Evolutionary conservation across 2,888 invertebrate genomes (phyloP), one percentile per base, ranked within the genome.

Genomic region (Drosophila dives): DNA sequence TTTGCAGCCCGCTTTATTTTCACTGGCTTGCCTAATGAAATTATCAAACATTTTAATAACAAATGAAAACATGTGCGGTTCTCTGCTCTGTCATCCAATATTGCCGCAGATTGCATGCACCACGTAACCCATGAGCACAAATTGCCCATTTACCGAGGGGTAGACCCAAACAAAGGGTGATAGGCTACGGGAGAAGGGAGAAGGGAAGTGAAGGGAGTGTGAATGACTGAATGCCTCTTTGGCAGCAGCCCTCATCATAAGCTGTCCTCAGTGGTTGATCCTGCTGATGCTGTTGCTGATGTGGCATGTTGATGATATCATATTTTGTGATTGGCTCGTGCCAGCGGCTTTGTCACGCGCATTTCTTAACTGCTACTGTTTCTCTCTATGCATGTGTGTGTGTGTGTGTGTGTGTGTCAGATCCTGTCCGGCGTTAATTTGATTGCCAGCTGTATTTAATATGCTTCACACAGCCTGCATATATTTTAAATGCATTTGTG

Each of bases 11-110:
- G 48, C 42, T 62, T 55, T 60, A 23, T 76, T 66, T 64, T 68
- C 76, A 75, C 74, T 81, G 80, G 80, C 83, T 87, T 86, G 56
- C 82, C 86, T 85, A 89, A 88, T 87, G 89, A 80, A 89, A 91
- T 90, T 91, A 91, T 86, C 91, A 91, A 91, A 88, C 89, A 90
- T 86, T 91, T 91, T 91, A 91, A 90, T 91, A 91, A 91, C 91
- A 92, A 91, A 91, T 91, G 86, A 90, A 91, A 91, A 91, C 92
- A 91, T 91, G 87, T 91, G 91, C 88, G 89, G 83, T 87, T 42
- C 56, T 8, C n/a, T 29, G 2, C 6, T 2, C 34, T n/a, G 38
- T 26, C 38, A 17, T 15, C 6, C 20, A 20, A 29, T 38, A 40
- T 56, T 83, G 90, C 89, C 79, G 72, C 72, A 86, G 69, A 89